A percentile compares a stretch with the other conserved stretches of the same genome.
Conservation (phyloP, 2,113 vertebrate species). For the Donacobius atricapilla region DNA sequence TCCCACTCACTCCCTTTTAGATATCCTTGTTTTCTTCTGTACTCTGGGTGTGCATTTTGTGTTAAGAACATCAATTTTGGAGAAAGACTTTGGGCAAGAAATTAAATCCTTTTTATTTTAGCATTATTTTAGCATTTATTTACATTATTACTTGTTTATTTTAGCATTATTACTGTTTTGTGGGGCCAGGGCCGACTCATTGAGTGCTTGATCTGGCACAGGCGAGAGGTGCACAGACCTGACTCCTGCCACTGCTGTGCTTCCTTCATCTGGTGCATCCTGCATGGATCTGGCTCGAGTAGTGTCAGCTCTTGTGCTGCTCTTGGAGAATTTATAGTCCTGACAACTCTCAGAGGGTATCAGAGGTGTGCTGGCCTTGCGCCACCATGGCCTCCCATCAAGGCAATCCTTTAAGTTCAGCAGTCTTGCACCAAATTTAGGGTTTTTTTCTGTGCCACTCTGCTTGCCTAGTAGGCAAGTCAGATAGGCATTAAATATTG, state of each 20-base stretch:
- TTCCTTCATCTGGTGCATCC: neutral
- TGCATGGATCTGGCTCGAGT: fast-evolving
- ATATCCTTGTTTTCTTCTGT: neutral
- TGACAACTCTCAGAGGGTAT: fast-evolving
- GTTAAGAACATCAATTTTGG: neutral
- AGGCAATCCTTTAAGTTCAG: neutral
- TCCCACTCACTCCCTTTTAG: conserved; percentile 35
- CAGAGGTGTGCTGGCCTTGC: fast-evolving
- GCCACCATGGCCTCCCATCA: neutral
- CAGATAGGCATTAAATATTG: neutral
- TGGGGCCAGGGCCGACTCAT: neutral
- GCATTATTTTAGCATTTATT: neutral
- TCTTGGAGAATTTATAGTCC: neutral
- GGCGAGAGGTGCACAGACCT: neutral
- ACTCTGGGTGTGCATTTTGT: neutral
- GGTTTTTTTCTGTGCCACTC: neutral
- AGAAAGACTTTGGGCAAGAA: neutral
- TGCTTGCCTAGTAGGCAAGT: neutral
- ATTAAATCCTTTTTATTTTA: fast-evolving
- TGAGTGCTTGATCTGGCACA: fast-evolving
- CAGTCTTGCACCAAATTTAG: no score
- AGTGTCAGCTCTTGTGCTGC: neutral
- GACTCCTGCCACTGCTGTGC: neutral
- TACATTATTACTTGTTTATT: no score
- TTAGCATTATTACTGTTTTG: neutral